Evolutionary conservation across 2,888 invertebrate species (phyloP).

Genomic region (Synergus umbraculus): DNA sequence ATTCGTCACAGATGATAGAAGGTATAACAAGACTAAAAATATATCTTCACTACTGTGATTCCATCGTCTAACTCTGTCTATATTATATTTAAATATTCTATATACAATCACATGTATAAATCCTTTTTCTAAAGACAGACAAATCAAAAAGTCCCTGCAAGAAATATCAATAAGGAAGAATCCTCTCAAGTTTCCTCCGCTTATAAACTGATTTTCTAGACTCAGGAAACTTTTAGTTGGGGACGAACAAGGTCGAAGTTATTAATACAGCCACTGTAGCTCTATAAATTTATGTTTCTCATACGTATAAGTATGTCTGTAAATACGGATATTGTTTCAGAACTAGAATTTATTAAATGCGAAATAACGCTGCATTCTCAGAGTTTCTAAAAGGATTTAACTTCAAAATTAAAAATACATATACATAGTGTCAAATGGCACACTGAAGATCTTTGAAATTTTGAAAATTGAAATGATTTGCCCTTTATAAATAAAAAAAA

Average conservation of each 20-base stretch:
- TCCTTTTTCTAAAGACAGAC: not conserved
- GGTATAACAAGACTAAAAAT: constrained; percentile 65
- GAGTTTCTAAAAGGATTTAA: too few species aligned
- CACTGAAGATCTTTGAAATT: too few species aligned
- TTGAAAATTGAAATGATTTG: too few species aligned
- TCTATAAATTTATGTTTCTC: not conserved
- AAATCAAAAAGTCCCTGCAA: not conserved
- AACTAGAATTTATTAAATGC: not conserved
- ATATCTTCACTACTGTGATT: too few species aligned
- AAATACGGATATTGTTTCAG: not conserved
- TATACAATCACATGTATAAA: too few species aligned
- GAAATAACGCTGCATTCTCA: not conserved
- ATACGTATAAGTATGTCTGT: not conserved
- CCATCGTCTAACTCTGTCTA: too few species aligned
- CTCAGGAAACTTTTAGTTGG: not conserved
- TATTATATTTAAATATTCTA: too few species aligned
- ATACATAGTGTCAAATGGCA: too few species aligned
- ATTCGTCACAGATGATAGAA: constrained; percentile 89
- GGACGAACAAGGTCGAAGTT: not conserved
- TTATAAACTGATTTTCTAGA: not conserved
- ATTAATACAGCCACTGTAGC: not conserved
- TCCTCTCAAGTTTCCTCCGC: not conserved
- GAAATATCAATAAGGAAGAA: not conserved
- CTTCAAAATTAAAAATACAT: too few species aligned
- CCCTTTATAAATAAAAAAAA: too few species aligned